Conservation (phyloP, 1,140 invertebrate species). For the Drosophila serrata region DNA sequence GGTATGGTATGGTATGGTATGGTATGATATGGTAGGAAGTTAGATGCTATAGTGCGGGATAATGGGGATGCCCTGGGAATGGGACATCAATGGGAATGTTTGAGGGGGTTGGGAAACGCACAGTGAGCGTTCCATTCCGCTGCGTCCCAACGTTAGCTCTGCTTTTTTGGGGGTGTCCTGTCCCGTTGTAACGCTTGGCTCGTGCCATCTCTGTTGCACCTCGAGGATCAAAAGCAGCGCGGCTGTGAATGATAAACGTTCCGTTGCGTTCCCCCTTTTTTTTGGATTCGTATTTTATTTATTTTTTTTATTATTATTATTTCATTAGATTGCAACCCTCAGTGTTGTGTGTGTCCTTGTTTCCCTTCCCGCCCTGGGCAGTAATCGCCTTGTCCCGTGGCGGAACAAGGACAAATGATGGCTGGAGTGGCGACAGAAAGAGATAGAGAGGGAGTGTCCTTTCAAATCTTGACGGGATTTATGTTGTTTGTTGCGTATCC, state of each 20-base stretch:
- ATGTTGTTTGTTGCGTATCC: conserved; percentile 15
- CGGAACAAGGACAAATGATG: conserved; percentile 24
- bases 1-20: neutral
- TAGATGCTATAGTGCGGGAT: conserved; percentile 1
- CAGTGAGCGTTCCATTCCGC: conserved; percentile 21
- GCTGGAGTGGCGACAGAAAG: neutral
- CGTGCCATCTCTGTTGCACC: conserved; percentile 15
- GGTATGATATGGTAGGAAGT: neutral
- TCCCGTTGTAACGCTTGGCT: conserved; percentile 44
- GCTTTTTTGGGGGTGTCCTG: conserved; percentile 41
- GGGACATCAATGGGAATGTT: neutral
- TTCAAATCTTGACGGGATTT: conserved; percentile 26
- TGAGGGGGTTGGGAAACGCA: conserved; percentile 9
- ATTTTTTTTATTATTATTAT: conserved; percentile 74
- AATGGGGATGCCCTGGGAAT: neutral
- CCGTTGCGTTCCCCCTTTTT: conserved; percentile 11
- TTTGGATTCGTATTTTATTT: conserved; percentile 15
- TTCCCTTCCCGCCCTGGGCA: conserved; percentile 3
- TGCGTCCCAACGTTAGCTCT: conserved; percentile 1
- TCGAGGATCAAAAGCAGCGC: conserved; percentile 54
- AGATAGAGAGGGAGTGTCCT: conserved; percentile 7
- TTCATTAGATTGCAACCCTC: conserved; percentile 81
- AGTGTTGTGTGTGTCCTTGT: neutral
- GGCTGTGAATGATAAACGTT: conserved; percentile 60
- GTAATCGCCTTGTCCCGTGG: conserved; percentile 23